phyloP scores from a whole-genome alignment of 2,797 vertebrate species.

The Premnoplex brunnescens region DNA sequence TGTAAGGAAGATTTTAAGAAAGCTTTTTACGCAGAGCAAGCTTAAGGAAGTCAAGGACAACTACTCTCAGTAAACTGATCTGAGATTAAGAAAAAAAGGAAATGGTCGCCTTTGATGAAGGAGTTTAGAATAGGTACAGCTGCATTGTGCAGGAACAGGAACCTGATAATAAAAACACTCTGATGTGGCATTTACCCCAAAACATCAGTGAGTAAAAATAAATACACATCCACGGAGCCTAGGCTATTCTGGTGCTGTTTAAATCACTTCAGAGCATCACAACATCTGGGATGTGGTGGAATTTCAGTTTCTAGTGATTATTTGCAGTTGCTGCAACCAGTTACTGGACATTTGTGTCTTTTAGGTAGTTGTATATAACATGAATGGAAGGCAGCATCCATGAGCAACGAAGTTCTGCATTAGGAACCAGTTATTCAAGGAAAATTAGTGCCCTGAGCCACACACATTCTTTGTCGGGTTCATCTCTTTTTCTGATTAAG shows the following conservation, averaged over 20 bases:
- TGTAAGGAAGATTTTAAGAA: neutral
- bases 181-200: constrained; percentile 41
- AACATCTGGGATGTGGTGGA: neutral
- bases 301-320: neutral
- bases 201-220: constrained; percentile 49
- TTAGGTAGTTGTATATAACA: fast-evolving
- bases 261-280: neutral
- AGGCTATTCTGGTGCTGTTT: neutral
- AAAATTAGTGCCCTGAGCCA: neutral
- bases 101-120: constrained; percentile 31
- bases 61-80: constrained; percentile 8
- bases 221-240: neutral
- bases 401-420: neutral
- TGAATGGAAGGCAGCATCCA: neutral
- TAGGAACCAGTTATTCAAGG: neutral
- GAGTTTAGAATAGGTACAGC: constrained; percentile 49
- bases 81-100: constrained; percentile 42
- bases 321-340: neutral
- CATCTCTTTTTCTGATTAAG: constrained; percentile 16
- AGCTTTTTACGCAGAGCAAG: neutral
- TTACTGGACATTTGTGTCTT: neutral
- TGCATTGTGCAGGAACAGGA: constrained; percentile 39
- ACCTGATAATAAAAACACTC: constrained; percentile 54
- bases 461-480: neutral
- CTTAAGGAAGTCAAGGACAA: constrained; percentile 32